phyloP scores from a whole-genome alignment of 2,888 invertebrate species.

The Elegia similella region DNA sequence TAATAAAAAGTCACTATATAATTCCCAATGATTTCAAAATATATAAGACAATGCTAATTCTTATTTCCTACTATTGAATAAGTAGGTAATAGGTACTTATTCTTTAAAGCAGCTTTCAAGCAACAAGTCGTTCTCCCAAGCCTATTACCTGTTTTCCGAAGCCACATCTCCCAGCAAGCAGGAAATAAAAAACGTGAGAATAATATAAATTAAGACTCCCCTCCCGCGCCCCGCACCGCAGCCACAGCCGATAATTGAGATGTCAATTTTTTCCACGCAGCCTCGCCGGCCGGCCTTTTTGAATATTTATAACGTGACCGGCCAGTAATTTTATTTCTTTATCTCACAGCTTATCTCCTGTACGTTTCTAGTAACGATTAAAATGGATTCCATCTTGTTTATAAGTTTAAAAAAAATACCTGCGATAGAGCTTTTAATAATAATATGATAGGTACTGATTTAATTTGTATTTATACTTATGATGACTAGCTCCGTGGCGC shows the following conservation, averaged over 20 bases:
- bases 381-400: slow-evolving; percentile 40
- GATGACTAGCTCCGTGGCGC: too few species aligned
- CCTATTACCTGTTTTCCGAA: slow-evolving; percentile 13
- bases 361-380: slow-evolving; percentile 37
- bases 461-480: not conserved
- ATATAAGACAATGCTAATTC: too few species aligned
- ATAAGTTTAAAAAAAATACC: slow-evolving; percentile 17
- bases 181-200: slow-evolving; percentile 78
- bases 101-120: not conserved
- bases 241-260: slow-evolving; percentile 72
- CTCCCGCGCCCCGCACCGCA: slow-evolving; percentile 32
- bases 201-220: slow-evolving; percentile 70
- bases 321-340: slow-evolving; percentile 73
- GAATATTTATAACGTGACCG: slow-evolving; percentile 76
- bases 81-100: too few species aligned
- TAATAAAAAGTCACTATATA: too few species aligned
- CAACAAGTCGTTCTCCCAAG: slow-evolving; percentile 5
- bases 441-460: not conserved
- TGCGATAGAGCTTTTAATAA: not conserved
- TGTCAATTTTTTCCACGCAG: slow-evolving; percentile 71
- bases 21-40: too few species aligned
- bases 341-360: slow-evolving; percentile 52
- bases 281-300: slow-evolving; percentile 48
- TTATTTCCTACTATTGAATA: too few species aligned
- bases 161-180: slow-evolving; percentile 50